These are phyloP conservation scores for Odontamblyopus rebecca DNA, from an alignment of 2,797 vertebrate genomes.

Conservation along the genomic window DNA sequence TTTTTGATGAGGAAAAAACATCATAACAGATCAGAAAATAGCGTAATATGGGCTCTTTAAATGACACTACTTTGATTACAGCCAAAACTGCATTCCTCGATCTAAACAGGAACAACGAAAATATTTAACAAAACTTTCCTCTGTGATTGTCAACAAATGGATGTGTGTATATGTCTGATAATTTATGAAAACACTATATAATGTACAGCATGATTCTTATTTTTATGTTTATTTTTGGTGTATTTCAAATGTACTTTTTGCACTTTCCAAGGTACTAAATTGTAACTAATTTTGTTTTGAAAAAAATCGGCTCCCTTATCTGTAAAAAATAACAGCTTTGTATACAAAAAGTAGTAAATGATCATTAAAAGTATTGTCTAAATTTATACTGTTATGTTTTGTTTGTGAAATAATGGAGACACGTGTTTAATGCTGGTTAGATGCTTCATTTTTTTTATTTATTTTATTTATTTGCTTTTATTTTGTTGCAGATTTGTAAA, in stretches of 20 bases:
- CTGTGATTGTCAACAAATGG: conserved; percentile 75
- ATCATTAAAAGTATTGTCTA: conserved; percentile 81
- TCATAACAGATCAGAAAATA: too few relatives aligned
- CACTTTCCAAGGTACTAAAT: conserved; percentile 93
- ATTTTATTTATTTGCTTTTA: conserved; percentile 33
- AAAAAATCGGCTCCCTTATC: conserved; percentile 81
- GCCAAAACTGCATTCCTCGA: conserved; percentile 59
- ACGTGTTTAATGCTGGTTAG: neutral
- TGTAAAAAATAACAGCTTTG: conserved; percentile 89
- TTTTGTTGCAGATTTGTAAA: conserved; percentile 22
- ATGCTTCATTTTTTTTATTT: too few relatives aligned
- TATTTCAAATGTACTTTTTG: conserved; percentile 84
- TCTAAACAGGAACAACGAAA: conserved; percentile 45
- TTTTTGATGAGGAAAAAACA: too few relatives aligned
- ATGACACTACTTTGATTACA: conserved; percentile 18
- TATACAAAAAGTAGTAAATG: conserved; percentile 83
- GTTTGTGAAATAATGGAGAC: conserved; percentile 1
- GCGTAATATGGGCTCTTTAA: neutral
- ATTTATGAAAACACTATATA: conserved; percentile 84
- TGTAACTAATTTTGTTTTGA: conserved; percentile 84
- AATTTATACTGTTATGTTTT: conserved; percentile 41
- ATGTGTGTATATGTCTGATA: conserved; percentile 90
- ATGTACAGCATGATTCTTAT: conserved; percentile 89
- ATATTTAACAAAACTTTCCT: conserved; percentile 44
- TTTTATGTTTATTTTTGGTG: conserved; percentile 79